Percentiles rank a stretch among this genome's conserved stretches.
phyloP scores from a whole-genome alignment of 1,140 invertebrate species.

The Anadara kagoshimensis region DNA sequence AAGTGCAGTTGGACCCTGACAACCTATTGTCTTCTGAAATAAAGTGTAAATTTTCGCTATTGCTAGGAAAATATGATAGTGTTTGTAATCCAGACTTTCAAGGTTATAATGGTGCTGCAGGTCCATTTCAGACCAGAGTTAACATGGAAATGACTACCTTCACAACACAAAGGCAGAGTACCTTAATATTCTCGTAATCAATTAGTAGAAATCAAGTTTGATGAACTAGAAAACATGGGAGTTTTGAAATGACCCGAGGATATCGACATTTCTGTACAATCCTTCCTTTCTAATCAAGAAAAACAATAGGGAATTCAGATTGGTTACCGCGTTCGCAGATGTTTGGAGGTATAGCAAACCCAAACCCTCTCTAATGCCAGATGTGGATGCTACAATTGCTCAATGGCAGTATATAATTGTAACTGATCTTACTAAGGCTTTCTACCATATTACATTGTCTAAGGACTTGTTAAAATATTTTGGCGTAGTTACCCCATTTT shows the following conservation, averaged over 20 bases:
- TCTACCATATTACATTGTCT: slow-evolving; percentile 33
- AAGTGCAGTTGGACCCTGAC: slow-evolving; percentile 43
- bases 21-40: slow-evolving; percentile 27
- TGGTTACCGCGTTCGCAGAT: slow-evolving; percentile 44
- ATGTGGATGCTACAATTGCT: slow-evolving; percentile 39
- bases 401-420: slow-evolving; percentile 39
- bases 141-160: slow-evolving; percentile 52
- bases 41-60: slow-evolving; percentile 27
- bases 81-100: slow-evolving; percentile 34
- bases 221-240: slow-evolving; percentile 48
- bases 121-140: slow-evolving; percentile 43
- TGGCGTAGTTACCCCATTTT: slow-evolving; percentile 41
- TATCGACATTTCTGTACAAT: slow-evolving; percentile 23
- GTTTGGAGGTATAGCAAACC: slow-evolving; percentile 46
- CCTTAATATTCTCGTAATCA: slow-evolving; percentile 41
- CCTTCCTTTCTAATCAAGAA: slow-evolving; percentile 28
- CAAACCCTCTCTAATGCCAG: slow-evolving; percentile 29
- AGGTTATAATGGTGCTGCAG: slow-evolving; percentile 45
- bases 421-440: slow-evolving; percentile 40
- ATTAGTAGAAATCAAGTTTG: slow-evolving; percentile 63
- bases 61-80: slow-evolving; percentile 26
- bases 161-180: slow-evolving; percentile 46
- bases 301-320: slow-evolving; percentile 11
- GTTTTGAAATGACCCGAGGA: slow-evolving; percentile 28
- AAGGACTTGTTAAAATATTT: slow-evolving; percentile 43